Evolutionary conservation across 2,888 invertebrate genomes (phyloP).

Genomic region (Lottia gigantea): DNA sequence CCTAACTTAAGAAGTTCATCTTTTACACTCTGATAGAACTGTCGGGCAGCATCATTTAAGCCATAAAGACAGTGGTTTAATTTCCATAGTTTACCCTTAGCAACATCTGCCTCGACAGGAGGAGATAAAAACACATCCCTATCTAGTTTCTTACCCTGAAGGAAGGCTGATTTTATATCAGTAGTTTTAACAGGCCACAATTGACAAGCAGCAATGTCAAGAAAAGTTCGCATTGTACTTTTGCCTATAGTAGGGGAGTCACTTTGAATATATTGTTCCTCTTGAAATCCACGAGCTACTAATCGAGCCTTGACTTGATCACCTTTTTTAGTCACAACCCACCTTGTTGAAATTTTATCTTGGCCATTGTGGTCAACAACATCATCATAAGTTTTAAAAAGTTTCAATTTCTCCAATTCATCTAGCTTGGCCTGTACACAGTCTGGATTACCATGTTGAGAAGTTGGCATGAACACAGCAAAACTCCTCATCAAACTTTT

Average conservation of each 20-base stretch:
- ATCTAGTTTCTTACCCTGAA: constrained; percentile 24
- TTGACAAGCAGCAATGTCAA: constrained; percentile 15
- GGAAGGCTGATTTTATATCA: constrained; percentile 27
- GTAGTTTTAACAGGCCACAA: constrained; percentile 24
- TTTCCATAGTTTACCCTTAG: constrained; percentile 22
- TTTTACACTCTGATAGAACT: constrained; percentile 25
- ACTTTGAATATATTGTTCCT: constrained; percentile 11
- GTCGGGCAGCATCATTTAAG: constrained; percentile 26
- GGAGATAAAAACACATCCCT: constrained; percentile 22
- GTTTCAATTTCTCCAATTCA: background rate
- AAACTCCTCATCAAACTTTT: background rate
- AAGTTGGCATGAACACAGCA: background rate
- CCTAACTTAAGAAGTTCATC: background rate
- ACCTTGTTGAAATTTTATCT: constrained; percentile 15
- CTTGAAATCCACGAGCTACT: constrained; percentile 14
- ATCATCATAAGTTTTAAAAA: no score
- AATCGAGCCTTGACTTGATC: constrained; percentile 12
- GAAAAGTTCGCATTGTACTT: constrained; percentile 17
- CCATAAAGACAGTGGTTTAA: constrained; percentile 27
- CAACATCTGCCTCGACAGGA: constrained; percentile 19
- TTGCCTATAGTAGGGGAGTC: constrained; percentile 14
- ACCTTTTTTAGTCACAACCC: constrained; percentile 10
- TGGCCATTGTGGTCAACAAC: background rate
- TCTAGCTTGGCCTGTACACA: background rate
- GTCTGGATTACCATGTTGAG: constrained; percentile 2